Evolutionary conservation across 2,888 invertebrate genomes (phyloP), one percentile per base, ranked within the genome.

Genomic region (Sepiola atlantica): DNA sequence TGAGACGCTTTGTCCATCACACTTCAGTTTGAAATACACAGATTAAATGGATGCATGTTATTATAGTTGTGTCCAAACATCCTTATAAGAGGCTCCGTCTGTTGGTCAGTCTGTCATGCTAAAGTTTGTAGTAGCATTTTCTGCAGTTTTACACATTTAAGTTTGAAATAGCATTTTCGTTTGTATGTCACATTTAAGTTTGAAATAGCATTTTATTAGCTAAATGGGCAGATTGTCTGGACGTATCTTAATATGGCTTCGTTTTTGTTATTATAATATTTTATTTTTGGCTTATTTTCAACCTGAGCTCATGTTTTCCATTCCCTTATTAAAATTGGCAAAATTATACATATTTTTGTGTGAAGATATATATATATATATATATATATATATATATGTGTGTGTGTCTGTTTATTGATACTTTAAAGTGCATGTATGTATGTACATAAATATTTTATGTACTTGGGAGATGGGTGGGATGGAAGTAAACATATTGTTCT

Each of bases 311-410:
- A n/a, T 61, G 61, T 61, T 77, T 77, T 77, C 77, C 32, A 77
- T 77, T 77, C 32, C 77, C 32, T 77, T 77, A 77, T 77, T 77
- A n/a, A 77, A 77, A 77, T 77, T 77, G 77, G 77, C 77, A 77
- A 77, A 77, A 18, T 1, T 32, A 21, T 57, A 57, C 21, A 77
- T n/a, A 14, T 16, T 45, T 8, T 45, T 45, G n/a, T 1, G n/a
- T 12, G 28, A 0, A 77, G 14, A 77, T 18, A 28, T n/a, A 77
- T 20, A 77, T 32, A 32, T 6, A 32, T 1, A 1, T 32, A 18
- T 77, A 16, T 77, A 4, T 77, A 16, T 18, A 14, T 32, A 18
- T 16, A 18, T n/a, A 2, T 32, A 2, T 12, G 18, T n/a, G 18
- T 32, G 18, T 32, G 16, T 77, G 4, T 77, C 3, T 77, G n/a